Evolutionary conservation across 2,113 vertebrate species (phyloP), one percentile per base, ranked within the genome.

Genomic region (Furnarius figulus): DNA sequence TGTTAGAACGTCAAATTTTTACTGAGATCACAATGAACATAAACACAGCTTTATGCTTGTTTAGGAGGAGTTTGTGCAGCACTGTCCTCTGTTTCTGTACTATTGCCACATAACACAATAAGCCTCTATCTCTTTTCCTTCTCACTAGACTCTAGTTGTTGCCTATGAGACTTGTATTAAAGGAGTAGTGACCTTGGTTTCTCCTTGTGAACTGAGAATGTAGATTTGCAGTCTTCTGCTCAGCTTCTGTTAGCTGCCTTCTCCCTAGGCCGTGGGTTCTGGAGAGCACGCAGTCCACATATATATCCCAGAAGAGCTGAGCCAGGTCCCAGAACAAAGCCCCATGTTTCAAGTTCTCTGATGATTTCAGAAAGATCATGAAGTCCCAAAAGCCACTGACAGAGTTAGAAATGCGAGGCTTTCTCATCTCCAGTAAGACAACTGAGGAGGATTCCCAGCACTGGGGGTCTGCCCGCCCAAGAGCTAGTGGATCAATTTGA

Each of bases 291-390:
- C 99, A 99, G 95, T 99, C 99, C 95, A 99, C 97, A 40, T 99
- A 99, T 42, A 99, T 98, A 97, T 99, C 98, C 99, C 99, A 99
- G 98, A 99, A 99, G 91, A 99, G 98, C 84, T 99, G 99, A 56
- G 99, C 99, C 97, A 99, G 98, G 96, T 99, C 98, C 99, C 99
- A 99, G 98, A 99, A 99, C 74, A 99, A 97, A 83, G 98, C 98
- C 39, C 97, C 97, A 50, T 99, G 99, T 90, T 99, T 99, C 94
- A 98, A 94, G 96, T 99, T 99, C 84, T 98, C 99, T 27, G 99
- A 99, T 24, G 99, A 97, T 95, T 98, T 99, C 79, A 99, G 98
- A 94, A 98, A 98, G 92, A 98, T 98, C 99, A 99, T 99, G 50
- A 99, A 98, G 91, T 99, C 98, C 99, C 99, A 99, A 98, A 99